Conservation (phyloP, 2,113 vertebrate species). For the Etheostoma spectabile region DNA sequence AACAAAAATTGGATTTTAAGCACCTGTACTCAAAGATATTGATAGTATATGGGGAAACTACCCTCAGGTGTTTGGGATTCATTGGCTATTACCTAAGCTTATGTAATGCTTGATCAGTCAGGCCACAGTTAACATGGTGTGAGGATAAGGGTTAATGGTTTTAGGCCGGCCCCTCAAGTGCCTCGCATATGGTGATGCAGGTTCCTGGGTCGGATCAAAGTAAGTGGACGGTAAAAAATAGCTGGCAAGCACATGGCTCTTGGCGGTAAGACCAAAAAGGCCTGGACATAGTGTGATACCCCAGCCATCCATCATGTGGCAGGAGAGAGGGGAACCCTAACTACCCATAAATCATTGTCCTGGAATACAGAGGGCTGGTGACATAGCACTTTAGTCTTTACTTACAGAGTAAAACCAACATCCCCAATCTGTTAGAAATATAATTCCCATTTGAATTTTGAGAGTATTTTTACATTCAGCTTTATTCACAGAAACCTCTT, state of each 20-base stretch:
- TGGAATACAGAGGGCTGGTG: conserved; percentile 80
- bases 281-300: conserved; percentile 82
- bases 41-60: neutral
- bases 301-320: conserved; percentile 87
- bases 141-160: conserved; percentile 39
- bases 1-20: neutral
- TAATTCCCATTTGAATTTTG: too few relatives aligned
- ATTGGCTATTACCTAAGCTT: conserved; percentile 26
- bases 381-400: conserved; percentile 38
- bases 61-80: conserved; percentile 1
- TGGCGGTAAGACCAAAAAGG: conserved; percentile 68
- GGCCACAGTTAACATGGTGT: conserved; percentile 17
- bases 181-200: conserved; percentile 22
- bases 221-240: conserved; percentile 88
- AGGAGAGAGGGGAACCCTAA: conserved; percentile 81
- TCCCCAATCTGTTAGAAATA: too few relatives aligned
- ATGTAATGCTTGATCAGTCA: neutral
- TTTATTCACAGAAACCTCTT: neutral
- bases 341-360: conserved; percentile 87
- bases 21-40: neutral
- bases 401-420: neutral
- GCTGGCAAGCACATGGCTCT: conserved; percentile 65
- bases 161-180: conserved; percentile 17
- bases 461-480: too few relatives aligned
- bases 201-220: conserved; percentile 57